These are phyloP conservation scores for Ceratina japonica DNA, from an alignment of 1,140 invertebrate genomes.

Conservation along the genomic window DNA sequence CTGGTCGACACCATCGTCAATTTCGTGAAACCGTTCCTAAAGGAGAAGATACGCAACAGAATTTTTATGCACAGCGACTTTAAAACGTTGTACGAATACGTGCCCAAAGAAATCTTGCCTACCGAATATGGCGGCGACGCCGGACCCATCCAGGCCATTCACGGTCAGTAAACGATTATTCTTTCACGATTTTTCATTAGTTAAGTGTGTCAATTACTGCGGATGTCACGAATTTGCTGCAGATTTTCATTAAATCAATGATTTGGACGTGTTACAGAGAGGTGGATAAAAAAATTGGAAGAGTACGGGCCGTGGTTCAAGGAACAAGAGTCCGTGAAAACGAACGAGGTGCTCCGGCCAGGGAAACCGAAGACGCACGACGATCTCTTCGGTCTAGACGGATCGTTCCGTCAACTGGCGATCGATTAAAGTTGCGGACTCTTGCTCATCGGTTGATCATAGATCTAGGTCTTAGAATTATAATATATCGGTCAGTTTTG, in stretches of 20 bases:
- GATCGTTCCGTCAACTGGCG: conserved; percentile 87
- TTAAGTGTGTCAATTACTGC: too few relatives aligned
- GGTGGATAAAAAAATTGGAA: conserved; percentile 86
- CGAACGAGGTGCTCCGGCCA: conserved; percentile 87
- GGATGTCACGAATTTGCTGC: too few relatives aligned
- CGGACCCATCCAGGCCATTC: conserved; percentile 84
- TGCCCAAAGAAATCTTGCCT: conserved; percentile 89
- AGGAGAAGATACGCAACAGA: conserved; percentile 91
- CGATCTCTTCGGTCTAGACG: conserved; percentile 90
- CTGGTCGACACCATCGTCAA: conserved; percentile 90
- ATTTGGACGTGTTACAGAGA: conserved; percentile 81
- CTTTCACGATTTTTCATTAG: background rate
- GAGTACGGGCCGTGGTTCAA: conserved; percentile 88
- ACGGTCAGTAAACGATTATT: conserved; percentile 78
- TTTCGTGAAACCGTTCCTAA: conserved; percentile 91
- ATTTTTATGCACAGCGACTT: conserved; percentile 88
- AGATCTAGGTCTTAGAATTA: background rate
- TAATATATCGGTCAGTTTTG: background rate
- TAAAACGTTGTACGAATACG: conserved; percentile 86
- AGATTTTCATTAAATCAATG: too few relatives aligned
- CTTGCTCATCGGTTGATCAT: too few relatives aligned
- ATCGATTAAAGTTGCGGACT: conserved; percentile 83
- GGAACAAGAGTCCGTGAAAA: conserved; percentile 85
- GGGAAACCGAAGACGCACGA: conserved; percentile 89
- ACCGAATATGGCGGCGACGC: conserved; percentile 88